Evolutionary conservation across 2,113 vertebrate genomes (phyloP), one percentile per base, ranked within the genome.

Genomic region (Clarias macrocephalus): DNA sequence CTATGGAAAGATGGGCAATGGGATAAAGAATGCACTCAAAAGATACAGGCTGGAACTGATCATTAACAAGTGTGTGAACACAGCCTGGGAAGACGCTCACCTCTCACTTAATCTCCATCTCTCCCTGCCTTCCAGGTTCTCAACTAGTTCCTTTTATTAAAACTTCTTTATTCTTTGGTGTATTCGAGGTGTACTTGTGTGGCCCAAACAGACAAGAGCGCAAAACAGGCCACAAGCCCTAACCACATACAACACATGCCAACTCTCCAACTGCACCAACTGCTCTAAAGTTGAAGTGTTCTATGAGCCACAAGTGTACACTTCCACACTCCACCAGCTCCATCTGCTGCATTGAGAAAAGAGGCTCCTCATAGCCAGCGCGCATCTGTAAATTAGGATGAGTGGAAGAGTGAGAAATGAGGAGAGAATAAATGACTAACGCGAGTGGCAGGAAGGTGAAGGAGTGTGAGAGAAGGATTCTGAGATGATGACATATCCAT

Each of bases 11-110:
- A 90, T 89, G 85, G 48, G 63, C 76, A 80, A 65, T 68, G 25
- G 80, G 52, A 80, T 82, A 80, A 87, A 88, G 77, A 82, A 89
- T 80, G 88, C 79, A 87, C 81, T 85, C 76, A 12, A 65, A 60
- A 80, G 84, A 83, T 86, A 84, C 54, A 82, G 88, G 89, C 88
- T 89, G 84, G 84, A 86, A 80, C 77, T 87, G 84, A 90, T 87
- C 83, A 89, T 73, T 42, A 56, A 65, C 59, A 73, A 79, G 83
- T 59, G 62, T 83, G 88, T 88, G 80, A 85, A 82, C 28, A 63
- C n/a, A 65, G 48, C 30, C 79, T 72, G 76, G 76, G 65, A 89
- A 82, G 82, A 85, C 28, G 56, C 73, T 84, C 82, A 77, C 68
- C 83, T 80, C 73, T 30, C 33, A 83, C 63, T 30, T 62, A 77